Evolutionary conservation across 2,797 vertebrate genomes (phyloP), one percentile per base, ranked within the genome.

Genomic region (Peromyscus attwateri): DNA sequence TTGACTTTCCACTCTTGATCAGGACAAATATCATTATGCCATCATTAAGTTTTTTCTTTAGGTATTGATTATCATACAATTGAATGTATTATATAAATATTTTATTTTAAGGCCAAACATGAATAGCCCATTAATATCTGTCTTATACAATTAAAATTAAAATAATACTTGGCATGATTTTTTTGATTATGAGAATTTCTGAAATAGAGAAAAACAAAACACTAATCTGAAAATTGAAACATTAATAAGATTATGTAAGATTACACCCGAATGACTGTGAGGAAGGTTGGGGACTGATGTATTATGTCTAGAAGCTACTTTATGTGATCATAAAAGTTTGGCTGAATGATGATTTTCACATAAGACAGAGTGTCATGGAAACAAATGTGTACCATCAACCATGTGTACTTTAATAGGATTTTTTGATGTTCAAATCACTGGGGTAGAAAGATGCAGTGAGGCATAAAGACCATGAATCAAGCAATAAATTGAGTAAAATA

Each of bases 401-500:
- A 85, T 82, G 98, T 96, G 96, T 96, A 97, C 89, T 60, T 90
- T 97, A 97, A 97, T 97, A 97, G 95, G 79, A 91, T 89, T 97
- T 91, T 98, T 80, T 95, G 93, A 83, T 94, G 82, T 89, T 46
- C 97, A 98, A 96, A 98, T 97, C 96, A 96, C 92, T 95, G 97
- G 96, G 82, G 95, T 94, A 95, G 96, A 97, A 98, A 98, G 98
- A 98, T 94, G 96, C 98, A 98, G 5, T 98, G 94, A 76, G 97
- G 62, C 96, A 98, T 96, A 98, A 96, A 95, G 96, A 94, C 96
- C 96, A 95, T 98, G 97, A 98, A 98, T 98, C 98, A 98, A 98
- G 97, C 96, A 98, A 98, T 94, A 98, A 98, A 98, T 98, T 98
- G 98, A 98, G 97, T 98, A 97, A 98, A 98, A 98, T 97, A 95